A percentile compares a stretch with the other conserved stretches of the same genome.
These are phyloP conservation scores for Trachelipus rathkii DNA, from an alignment of 1,140 invertebrate species.

Conservation along the genomic window DNA sequence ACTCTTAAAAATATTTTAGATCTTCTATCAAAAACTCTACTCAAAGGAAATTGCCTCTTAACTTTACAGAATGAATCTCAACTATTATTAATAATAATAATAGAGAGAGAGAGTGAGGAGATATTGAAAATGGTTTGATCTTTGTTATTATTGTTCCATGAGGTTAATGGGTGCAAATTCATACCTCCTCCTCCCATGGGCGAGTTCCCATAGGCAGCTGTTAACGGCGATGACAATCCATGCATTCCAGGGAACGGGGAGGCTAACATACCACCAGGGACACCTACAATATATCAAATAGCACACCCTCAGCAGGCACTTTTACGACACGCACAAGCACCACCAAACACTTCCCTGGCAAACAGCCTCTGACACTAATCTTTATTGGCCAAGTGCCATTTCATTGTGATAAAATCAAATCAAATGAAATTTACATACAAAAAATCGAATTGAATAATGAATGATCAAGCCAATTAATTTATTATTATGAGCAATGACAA, in stretches of 20 bases:
- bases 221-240: constrained; percentile 65
- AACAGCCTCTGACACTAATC: constrained; percentile 35
- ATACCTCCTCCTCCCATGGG: constrained; percentile 64
- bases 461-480: no score
- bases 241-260: constrained; percentile 74
- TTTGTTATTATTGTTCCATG: no score
- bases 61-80: no score
- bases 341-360: constrained; percentile 27
- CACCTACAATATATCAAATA: constrained; percentile 55
- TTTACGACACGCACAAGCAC: constrained; percentile 29
- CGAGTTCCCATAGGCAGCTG: constrained; percentile 61
- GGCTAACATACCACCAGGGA: constrained; percentile 72
- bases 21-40: no score
- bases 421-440: no score
- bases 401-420: no score
- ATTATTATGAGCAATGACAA: not conserved
- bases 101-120: no score
- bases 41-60: no score
- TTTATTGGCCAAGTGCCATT: not conserved
- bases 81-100: no score
- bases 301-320: constrained; percentile 43
- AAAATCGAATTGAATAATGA: no score
- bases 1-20: no score
- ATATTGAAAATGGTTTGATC: no score
- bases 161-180: constrained; percentile 40